Evolutionary conservation across 2,113 vertebrate genomes (phyloP).

Genomic region (Hyperoodon ampullatus): DNA sequence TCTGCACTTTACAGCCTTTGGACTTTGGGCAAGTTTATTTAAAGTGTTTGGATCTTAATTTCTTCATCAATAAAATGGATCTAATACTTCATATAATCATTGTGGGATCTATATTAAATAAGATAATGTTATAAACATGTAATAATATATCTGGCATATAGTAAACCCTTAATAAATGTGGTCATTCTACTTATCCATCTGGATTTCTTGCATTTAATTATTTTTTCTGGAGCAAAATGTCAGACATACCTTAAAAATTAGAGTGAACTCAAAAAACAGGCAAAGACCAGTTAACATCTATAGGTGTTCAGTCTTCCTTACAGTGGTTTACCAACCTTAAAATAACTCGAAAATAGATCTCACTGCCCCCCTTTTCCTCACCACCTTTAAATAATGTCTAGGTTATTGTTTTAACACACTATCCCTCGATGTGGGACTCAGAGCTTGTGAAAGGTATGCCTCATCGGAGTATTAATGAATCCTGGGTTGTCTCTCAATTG

Average conservation of each 20-base stretch:
- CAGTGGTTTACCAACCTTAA: neutral
- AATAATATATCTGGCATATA: neutral
- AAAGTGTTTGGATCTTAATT: neutral
- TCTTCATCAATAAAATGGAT: neutral
- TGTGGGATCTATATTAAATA: neutral
- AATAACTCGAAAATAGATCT: neutral
- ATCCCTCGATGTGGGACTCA: neutral
- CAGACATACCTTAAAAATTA: neutral
- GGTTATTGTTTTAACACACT: neutral
- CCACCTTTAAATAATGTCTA: neutral
- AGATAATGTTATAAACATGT: neutral
- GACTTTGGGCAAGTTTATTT: neutral
- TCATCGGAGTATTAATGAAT: neutral
- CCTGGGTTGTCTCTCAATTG: neutral
- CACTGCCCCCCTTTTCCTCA: too few species aligned
- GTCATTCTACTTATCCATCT: neutral
- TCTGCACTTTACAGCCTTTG: neutral
- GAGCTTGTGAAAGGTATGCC: neutral
- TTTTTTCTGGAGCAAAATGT: conserved; percentile 26
- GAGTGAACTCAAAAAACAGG: neutral
- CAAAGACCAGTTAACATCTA: neutral
- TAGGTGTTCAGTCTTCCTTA: neutral
- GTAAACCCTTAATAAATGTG: neutral
- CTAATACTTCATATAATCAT: neutral
- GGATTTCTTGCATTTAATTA: neutral